A percentile compares a stretch with the other conserved stretches of the same genome.
These are phyloP conservation scores for Odontesthes bonariensis DNA, from an alignment of 2,113 vertebrate species.

Conservation along the genomic window DNA sequence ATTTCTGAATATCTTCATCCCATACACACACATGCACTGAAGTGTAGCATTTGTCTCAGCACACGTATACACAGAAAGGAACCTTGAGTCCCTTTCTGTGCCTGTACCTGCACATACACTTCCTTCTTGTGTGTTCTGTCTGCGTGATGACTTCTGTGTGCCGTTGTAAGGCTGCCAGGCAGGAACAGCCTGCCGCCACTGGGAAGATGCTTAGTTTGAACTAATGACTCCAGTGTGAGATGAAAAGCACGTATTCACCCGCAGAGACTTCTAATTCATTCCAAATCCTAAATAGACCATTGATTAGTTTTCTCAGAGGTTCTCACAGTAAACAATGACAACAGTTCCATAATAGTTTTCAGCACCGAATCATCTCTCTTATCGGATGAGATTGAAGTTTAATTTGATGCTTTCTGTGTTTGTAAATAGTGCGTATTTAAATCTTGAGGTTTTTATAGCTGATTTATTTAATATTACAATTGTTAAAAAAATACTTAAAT, in stretches of 20 bases:
- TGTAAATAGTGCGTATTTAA: neutral
- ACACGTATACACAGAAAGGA: neutral
- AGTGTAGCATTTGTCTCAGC: slow-evolving; percentile 1
- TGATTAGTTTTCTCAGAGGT: slow-evolving; percentile 18
- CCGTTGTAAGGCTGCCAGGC: slow-evolving; percentile 54
- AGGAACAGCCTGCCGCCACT: slow-evolving; percentile 49
- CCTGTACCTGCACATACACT: neutral
- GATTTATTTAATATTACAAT: neutral
- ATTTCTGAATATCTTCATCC: neutral
- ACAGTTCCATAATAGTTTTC: slow-evolving; percentile 4
- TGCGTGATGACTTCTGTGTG: slow-evolving; percentile 35
- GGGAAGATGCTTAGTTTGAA: slow-evolving; percentile 54
- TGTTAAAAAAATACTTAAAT: neutral
- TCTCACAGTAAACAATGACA: slow-evolving; percentile 16
- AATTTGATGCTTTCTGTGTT: neutral
- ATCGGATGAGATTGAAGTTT: neutral
- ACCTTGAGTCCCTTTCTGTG: neutral
- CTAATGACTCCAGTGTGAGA: slow-evolving; percentile 60
- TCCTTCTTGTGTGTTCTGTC: slow-evolving; percentile 26
- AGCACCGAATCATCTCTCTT: slow-evolving; percentile 2
- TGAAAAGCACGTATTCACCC: slow-evolving; percentile 62
- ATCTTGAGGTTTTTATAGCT: neutral
- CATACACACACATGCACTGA: neutral
- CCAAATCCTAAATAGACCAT: slow-evolving; percentile 26
- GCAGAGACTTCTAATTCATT: slow-evolving; percentile 51